These are phyloP conservation scores for Exephanes ischioxanthus DNA, from an alignment of 2,888 invertebrate genomes.

Conservation along the genomic window DNA sequence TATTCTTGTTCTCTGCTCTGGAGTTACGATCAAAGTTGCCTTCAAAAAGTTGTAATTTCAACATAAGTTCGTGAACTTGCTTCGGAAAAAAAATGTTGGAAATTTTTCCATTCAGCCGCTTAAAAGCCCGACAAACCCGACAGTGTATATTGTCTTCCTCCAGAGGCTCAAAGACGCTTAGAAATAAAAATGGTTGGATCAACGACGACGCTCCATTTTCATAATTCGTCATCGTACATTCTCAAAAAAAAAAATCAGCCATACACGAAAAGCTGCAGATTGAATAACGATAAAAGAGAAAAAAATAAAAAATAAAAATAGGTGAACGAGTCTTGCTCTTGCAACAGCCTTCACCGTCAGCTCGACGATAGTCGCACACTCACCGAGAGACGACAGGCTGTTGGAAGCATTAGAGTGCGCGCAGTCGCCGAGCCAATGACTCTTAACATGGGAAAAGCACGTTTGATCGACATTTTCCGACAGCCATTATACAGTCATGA, in stretches of 20 bases:
- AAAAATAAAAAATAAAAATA: neutral
- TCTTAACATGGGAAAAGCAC: constrained; percentile 66
- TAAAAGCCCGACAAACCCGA: neutral
- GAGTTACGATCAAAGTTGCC: neutral
- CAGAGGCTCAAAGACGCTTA: neutral
- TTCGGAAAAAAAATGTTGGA: neutral
- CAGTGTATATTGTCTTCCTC: neutral
- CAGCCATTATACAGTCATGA: constrained; percentile 55
- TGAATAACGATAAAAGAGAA: neutral
- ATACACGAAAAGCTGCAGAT: neutral
- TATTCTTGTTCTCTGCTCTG: neutral
- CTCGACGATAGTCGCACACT: neutral
- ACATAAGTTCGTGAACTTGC: neutral
- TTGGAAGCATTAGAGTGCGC: neutral
- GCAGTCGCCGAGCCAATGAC: constrained; percentile 48
- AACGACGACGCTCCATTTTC: neutral
- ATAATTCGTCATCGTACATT: neutral
- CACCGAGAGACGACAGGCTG: neutral
- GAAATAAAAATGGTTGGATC: neutral
- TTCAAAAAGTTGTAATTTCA: neutral
- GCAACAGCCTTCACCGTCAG: constrained; percentile 9
- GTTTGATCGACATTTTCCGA: constrained; percentile 67
- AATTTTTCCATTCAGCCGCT: neutral
- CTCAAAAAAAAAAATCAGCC: neutral
- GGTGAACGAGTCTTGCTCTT: constrained; percentile 13